Base-by-base conservation (phyloP, 1,140 invertebrate genomes). In the Megathymus violae region DNA sequence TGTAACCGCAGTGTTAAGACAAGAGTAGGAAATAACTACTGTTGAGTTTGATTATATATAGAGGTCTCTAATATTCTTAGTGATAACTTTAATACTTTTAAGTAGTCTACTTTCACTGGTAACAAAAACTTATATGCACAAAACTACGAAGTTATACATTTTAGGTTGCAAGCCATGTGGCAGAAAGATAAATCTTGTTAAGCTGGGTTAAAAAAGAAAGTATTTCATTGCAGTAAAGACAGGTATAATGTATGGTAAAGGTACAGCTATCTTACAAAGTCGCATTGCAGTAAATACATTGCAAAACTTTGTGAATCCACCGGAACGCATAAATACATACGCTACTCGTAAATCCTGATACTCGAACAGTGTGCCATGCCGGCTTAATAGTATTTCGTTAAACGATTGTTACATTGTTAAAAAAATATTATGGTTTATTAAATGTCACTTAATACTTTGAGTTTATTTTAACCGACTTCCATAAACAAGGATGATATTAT, bases 211-310 rank as follows among this genome's bases (percentile, higher is more conserved):
- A 14, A 38, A 54, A 41, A 54, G 19, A 17, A 47, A 47, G 25
- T 47, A 47, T 47, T 47, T 47, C 44, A 41, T 25, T 36, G 17
- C 17, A 25, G 11, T 41, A 36, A 41, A 25, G 34, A 25, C 36
- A 54, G 44, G 44, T 47, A 78, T 81, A 75, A 76, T 78, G 69
- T 66, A 60, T 52, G 40, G 25, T 52, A 1, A 25, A 27, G 44
- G 44, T 25, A 47, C 19, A 22, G 44, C 44, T 22, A 22, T 22
- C 2, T 14, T 36, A 11, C 6, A 41, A 54, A 41, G 17, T 25
- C 17, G 51, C 31, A 41, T 40, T 54, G 44, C 44, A n/a, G 34
- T 40, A n/a, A 38, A 34, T 38, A 31, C 1, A 31, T 38, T 17
- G 7, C 27, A 40, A 38, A 38, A 40, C n/a, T 16, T 36, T 40